phyloP scores from a whole-genome alignment of 2,113 vertebrate species.

The Dunckerocampus dactyliophorus region DNA sequence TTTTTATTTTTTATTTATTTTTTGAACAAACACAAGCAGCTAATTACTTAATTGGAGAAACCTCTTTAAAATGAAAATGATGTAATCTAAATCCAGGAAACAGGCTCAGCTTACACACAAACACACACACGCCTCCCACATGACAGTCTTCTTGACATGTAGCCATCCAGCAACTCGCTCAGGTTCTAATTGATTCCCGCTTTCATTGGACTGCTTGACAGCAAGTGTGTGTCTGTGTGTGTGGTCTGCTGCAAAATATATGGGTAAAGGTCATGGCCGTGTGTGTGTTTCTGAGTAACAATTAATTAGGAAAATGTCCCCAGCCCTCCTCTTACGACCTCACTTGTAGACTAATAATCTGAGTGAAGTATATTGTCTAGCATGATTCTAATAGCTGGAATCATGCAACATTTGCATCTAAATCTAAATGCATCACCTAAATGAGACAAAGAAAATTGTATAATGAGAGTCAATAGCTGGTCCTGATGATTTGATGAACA shows the following conservation, averaged over 20 bases:
- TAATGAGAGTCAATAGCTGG: too few relatives aligned
- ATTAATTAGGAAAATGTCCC: constrained; percentile 67
- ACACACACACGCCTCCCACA: constrained; percentile 36
- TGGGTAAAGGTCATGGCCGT: constrained; percentile 64
- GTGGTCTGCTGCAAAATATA: constrained; percentile 59
- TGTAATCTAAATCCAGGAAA: constrained; percentile 71
- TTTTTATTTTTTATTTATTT: constrained; percentile 23
- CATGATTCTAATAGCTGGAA: constrained; percentile 56
- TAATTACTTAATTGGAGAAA: constrained; percentile 78
- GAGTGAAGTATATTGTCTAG: constrained; percentile 72
- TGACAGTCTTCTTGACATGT: constrained; percentile 56
- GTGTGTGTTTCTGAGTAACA: constrained; percentile 44
- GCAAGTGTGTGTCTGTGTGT: constrained; percentile 39
- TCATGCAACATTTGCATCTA: constrained; percentile 36
- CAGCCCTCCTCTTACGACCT: constrained; percentile 68
- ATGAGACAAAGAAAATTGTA: constrained; percentile 28
- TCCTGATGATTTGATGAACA: too few relatives aligned
- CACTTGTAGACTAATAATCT: constrained; percentile 78
- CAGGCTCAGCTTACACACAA: constrained; percentile 24
- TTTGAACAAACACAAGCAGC: constrained; percentile 69
- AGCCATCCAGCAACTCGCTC: constrained; percentile 58
- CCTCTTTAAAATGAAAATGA: constrained; percentile 74
- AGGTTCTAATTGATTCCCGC: constrained; percentile 63
- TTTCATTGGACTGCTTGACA: constrained; percentile 43
- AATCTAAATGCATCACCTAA: constrained; percentile 28